Evolutionary conservation across 2,888 invertebrate species (phyloP).

Genomic region (Tenthredo notha): DNA sequence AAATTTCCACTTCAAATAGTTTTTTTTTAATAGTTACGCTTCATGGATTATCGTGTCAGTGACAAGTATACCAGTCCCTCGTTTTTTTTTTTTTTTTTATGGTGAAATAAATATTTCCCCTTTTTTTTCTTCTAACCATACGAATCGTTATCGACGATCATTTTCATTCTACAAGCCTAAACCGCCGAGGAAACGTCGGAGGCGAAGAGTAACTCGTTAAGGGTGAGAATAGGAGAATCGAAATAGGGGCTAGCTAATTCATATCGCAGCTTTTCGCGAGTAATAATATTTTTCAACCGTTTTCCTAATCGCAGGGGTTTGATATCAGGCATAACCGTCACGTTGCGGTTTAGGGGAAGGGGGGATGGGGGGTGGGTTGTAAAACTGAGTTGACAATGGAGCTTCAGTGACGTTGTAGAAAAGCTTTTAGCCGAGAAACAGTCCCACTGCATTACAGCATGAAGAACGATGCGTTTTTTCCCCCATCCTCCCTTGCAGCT

Average conservation of each 20-base stretch:
- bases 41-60: background rate
- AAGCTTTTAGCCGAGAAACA: constrained; percentile 43
- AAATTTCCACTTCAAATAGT: constrained; percentile 15
- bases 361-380: background rate
- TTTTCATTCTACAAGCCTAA: too few species aligned
- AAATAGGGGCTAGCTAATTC: background rate
- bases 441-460: constrained; percentile 20
- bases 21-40: background rate
- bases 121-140: too few species aligned
- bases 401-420: constrained; percentile 20
- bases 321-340: constrained; percentile 14
- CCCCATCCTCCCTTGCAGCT: background rate
- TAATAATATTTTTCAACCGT: background rate
- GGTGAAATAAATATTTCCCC: background rate
- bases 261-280: background rate
- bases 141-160: too few species aligned
- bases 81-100: background rate
- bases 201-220: too few species aligned
- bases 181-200: too few species aligned
- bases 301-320: background rate
- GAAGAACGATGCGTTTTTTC: constrained; percentile 29
- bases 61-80: background rate
- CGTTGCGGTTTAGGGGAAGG: background rate
- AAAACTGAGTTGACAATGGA: constrained; percentile 23
- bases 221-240: too few species aligned